Base-by-base conservation (phyloP, 2,888 invertebrate species). In the Taphrorychus bicolor region DNA sequence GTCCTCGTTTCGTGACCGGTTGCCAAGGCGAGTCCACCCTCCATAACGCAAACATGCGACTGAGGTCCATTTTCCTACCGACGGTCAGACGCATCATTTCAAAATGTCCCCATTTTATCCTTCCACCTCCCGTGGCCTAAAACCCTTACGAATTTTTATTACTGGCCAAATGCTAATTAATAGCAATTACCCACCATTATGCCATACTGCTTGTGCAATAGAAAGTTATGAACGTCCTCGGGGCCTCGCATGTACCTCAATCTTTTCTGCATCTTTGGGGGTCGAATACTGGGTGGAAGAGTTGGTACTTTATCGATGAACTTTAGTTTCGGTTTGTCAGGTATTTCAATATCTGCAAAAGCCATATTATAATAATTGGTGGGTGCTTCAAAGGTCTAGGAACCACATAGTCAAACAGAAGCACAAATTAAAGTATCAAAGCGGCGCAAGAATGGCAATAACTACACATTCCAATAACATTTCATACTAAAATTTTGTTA, bases 11-110 rank as follows among this genome's bases (percentile, higher is more conserved):
- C 0, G 95, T 94, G 7, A 97, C 83, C 0, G 98, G 93, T 77
- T 98, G 96, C 98, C 98, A 99, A 0, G 98, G 97, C 0, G 95
- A 85, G 75, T 96, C 95, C 0, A 99, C 85, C 75, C 99, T 86
- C 97, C 98, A 99, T 23, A 95, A 85, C 0, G 97, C 95, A 86
- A 98, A 99, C 91, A 94, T 94, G 75, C 89, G 87, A 71, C 86
- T 88, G 17, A 86, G 82, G 75, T 97, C 91, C 77, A 98, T 86
- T 76, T 91, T 91, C 54, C 92, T 86, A 62, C 92, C 91, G 22
- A 98, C 82, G 0, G 85, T 84, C 40, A 91, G 82, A 79, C 98
- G 90, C 21, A 95, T 87, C 91, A 95, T 91, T 84, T 98, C 97
- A 80, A 94, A 90, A 81, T 98, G 97, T 49, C 90, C 89, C 80